phyloP scores from a whole-genome alignment of 2,797 vertebrate species.

The Pipistrellus pygmaeus region DNA sequence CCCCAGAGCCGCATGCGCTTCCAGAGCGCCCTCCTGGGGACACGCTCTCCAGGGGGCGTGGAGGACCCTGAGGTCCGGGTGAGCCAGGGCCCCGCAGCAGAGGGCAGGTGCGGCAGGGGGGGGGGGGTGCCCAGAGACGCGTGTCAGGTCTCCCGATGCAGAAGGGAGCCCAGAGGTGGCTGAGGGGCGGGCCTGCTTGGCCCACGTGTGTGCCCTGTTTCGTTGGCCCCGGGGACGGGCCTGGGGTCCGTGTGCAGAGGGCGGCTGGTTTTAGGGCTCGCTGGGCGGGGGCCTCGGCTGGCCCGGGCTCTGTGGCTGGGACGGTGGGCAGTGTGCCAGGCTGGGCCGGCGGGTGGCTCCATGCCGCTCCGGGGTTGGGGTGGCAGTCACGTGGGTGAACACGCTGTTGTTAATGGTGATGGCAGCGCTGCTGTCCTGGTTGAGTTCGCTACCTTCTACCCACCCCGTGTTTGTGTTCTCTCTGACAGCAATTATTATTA shows the following conservation, averaged over 20 bases:
- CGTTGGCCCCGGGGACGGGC: background rate
- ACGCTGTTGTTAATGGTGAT: background rate
- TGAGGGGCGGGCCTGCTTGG: background rate
- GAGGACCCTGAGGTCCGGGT: background rate
- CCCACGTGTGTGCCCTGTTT: background rate
- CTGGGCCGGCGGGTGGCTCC: background rate
- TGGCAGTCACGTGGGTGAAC: background rate
- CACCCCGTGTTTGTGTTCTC: background rate
- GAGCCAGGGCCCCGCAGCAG: background rate
- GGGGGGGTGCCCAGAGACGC: background rate
- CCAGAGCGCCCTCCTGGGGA: background rate
- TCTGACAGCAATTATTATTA: background rate
- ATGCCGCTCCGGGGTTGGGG: background rate
- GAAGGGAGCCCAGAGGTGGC: background rate
- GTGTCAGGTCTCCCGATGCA: background rate
- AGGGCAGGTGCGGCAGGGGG: background rate
- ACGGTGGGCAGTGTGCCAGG: accelerated
- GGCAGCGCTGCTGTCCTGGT: background rate
- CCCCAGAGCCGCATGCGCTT: background rate
- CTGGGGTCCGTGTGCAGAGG: background rate
- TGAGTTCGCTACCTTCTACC: background rate
- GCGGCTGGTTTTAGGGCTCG: background rate
- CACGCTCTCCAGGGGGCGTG: background rate
- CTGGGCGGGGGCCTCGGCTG: background rate
- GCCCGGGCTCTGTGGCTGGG: background rate